These are phyloP conservation scores for Cephus spinipes DNA, from an alignment of 2,888 invertebrate genomes.

Conservation along the genomic window DNA sequence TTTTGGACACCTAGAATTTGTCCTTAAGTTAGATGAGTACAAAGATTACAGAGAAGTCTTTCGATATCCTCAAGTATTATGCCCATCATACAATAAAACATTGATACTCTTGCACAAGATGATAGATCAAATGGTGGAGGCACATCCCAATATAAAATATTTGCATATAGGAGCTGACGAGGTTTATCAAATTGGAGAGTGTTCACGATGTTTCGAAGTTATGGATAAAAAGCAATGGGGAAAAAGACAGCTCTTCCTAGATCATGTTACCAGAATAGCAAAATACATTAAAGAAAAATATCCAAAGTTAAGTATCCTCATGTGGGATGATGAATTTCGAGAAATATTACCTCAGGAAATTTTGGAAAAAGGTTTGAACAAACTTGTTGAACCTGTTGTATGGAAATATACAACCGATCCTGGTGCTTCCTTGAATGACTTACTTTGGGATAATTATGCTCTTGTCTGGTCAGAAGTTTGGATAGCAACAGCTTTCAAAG, in stretches of 20 bases:
- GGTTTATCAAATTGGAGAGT: conserved; percentile 79
- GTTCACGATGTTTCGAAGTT: conserved; percentile 69
- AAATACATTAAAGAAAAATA: conserved; percentile 67
- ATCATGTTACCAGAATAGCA: conserved; percentile 73
- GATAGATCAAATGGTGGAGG: conserved; percentile 76
- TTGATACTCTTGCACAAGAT: conserved; percentile 73
- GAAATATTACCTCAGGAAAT: conserved; percentile 68
- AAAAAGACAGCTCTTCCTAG: conserved; percentile 72
- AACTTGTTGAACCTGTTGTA: conserved; percentile 75
- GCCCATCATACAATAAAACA: conserved; percentile 75
- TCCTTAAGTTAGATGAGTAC: conserved; percentile 78
- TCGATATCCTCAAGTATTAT: conserved; percentile 74
- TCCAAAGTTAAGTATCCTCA: conserved; percentile 72
- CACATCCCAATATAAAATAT: conserved; percentile 70
- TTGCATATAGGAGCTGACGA: conserved; percentile 89
- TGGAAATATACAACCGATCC: conserved; percentile 75
- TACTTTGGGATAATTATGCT: conserved; percentile 72
- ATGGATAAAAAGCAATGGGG: conserved; percentile 65
- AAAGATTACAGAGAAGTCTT: conserved; percentile 75
- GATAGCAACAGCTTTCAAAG: conserved; percentile 89
- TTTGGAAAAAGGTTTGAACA: conserved; percentile 65
- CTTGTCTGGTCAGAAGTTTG: conserved; percentile 77
- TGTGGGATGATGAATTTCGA: conserved; percentile 89
- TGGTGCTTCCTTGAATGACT: conserved; percentile 63
- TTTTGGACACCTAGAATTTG: conserved; percentile 87